Evolutionary conservation across 2,888 invertebrate genomes (phyloP), one percentile per base, ranked within the genome.

Genomic region (Acanthacorydalis orientalis): DNA sequence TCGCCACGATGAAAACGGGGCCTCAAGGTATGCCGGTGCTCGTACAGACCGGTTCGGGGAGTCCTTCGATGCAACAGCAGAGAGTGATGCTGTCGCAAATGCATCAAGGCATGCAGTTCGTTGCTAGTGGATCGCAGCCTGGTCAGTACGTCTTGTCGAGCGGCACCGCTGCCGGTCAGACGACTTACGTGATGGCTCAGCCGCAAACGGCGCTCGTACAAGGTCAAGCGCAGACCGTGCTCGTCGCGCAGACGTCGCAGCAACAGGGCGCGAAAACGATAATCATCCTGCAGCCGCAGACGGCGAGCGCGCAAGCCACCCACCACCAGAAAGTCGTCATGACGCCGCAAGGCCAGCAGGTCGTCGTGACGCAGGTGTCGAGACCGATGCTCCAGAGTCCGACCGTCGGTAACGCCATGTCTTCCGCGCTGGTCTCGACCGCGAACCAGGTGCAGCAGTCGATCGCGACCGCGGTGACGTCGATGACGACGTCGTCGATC

Each of bases 221-320:
- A 53, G 75, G 75, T 1, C 75, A 75, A 55, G 68, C 72, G 1
- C 77, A 77, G 54, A 79, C 80, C 0, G 73, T 81, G 1, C 61
- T 81, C 1, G 74, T 81, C 0, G 77, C 80, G 1, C 80, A 80
- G 56, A 74, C 79, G 1, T 68, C 77, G 0, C 80, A 80, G 54
- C 80, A 80, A 50, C 74, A 74, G 52, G 76, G 75, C 1, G 70
- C 76, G 1, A 81, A 81, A 56, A 82, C 81, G 1, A 81, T 81
- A 32, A 82, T 82, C 43, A 75, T 82, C 44, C 63, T 81, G 38
- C 81, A 81, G 55, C 79, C 77, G 15, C 74, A 74, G 53, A 57
- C 62, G 4, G 56, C 62, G 6, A 52, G 69, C 1, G 55, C 60
- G 2, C 65, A 67, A 48, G 63, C 68, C 1, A 57, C 68, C 1